Conservation (phyloP, 2,888 invertebrate genomes). For the Slavum lentiscoides region DNA sequence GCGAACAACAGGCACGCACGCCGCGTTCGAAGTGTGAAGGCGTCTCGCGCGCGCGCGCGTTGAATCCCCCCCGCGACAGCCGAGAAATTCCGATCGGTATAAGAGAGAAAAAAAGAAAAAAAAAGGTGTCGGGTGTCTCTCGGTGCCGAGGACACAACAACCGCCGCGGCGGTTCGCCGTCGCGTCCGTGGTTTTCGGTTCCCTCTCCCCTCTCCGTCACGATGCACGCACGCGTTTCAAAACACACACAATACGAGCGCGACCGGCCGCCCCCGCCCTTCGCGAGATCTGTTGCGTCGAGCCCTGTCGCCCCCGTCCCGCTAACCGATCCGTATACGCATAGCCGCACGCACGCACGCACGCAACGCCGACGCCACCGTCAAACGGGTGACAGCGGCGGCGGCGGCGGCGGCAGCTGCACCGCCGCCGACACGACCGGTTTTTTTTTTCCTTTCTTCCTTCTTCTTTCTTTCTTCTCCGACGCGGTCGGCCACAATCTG, state of each 20-base stretch:
- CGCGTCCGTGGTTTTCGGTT: conserved; percentile 24
- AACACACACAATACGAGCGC: not conserved
- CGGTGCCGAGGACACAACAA: not conserved
- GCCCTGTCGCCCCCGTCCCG: not conserved
- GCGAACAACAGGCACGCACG: not conserved
- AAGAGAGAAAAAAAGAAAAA: no score
- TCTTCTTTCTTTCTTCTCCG: not conserved
- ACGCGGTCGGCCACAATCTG: conserved; percentile 27
- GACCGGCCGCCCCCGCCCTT: not conserved
- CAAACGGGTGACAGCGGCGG: conserved; percentile 43
- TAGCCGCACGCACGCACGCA: conserved; percentile 3
- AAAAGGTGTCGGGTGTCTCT: conserved; percentile 47
- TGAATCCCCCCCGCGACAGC: not conserved
- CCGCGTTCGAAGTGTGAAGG: conserved; percentile 7
- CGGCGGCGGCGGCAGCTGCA: conserved; percentile 39
- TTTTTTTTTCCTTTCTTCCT: not conserved
- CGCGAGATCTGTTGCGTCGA: conserved; percentile 25
- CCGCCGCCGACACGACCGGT: conserved; percentile 35
- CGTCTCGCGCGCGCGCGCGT: conserved; percentile 1
- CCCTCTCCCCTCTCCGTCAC: not conserved
- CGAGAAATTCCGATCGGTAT: conserved; percentile 29
- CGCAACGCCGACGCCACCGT: conserved; percentile 16
- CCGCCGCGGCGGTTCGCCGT: not conserved
- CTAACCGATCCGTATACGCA: not conserved
- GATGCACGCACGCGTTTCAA: not conserved